Evolutionary conservation across 2,797 vertebrate genomes (phyloP).

Genomic region (Tympanoctomys barrerae): DNA sequence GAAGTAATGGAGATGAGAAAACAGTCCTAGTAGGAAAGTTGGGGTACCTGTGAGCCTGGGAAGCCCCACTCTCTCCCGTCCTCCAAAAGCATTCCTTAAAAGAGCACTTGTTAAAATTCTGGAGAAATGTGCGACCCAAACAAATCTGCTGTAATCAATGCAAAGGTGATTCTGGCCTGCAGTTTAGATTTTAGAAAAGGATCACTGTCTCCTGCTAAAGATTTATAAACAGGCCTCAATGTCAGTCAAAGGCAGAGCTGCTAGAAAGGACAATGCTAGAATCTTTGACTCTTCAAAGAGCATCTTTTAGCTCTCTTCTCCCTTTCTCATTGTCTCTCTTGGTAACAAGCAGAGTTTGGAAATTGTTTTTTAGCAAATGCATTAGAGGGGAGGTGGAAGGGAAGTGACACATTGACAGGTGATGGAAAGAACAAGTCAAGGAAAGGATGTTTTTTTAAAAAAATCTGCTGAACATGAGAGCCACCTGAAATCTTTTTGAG

Average conservation of each 20-base stretch:
- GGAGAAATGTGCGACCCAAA: slow-evolving; percentile 65
- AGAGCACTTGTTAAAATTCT: slow-evolving; percentile 49
- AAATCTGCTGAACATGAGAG: slow-evolving; percentile 56
- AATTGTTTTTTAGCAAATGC: slow-evolving; percentile 72
- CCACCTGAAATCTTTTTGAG: slow-evolving; percentile 64
- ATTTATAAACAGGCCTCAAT: slow-evolving; percentile 78
- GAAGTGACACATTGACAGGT: slow-evolving; percentile 82
- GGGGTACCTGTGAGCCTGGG: background rate
- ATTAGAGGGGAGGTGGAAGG: slow-evolving; percentile 79
- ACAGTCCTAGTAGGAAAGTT: background rate
- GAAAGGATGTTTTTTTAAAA: slow-evolving; percentile 74
- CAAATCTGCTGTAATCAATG: slow-evolving; percentile 67
- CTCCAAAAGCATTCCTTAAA: background rate
- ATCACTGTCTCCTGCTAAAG: slow-evolving; percentile 78
- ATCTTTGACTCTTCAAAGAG: slow-evolving; percentile 80
- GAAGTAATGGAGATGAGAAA: background rate
- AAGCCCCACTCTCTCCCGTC: background rate
- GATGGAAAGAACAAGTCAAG: slow-evolving; percentile 68
- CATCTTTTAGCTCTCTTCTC: slow-evolving; percentile 54
- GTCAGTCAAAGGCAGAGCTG: slow-evolving; percentile 79
- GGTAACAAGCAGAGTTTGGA: slow-evolving; percentile 74
- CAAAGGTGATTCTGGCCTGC: slow-evolving; percentile 60
- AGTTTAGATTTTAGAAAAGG: slow-evolving; percentile 76
- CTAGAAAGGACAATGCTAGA: slow-evolving; percentile 70
- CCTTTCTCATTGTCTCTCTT: slow-evolving; percentile 68